phyloP scores from a whole-genome alignment of 2,888 invertebrate species.

The Lasioglossum lativentre region DNA sequence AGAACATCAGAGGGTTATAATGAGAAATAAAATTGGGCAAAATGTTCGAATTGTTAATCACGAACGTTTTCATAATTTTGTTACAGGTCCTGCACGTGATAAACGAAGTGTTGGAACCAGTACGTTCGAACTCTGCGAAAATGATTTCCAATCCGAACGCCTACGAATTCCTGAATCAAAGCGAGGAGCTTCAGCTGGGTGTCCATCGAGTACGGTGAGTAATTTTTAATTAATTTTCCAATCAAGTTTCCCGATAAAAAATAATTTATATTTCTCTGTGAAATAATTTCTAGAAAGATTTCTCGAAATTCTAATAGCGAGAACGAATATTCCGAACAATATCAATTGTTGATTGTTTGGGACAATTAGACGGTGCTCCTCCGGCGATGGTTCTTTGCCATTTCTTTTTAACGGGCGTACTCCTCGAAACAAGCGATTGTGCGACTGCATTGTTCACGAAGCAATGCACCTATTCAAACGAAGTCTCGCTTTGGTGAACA shows the following conservation, averaged over 20 bases:
- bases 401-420: background rate
- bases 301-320: background rate
- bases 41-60: background rate
- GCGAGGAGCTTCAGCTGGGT: slow-evolving; percentile 91
- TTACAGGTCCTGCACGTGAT: slow-evolving; percentile 94
- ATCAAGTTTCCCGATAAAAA: too few relatives aligned
- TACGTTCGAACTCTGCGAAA: slow-evolving; percentile 86
- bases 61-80: slow-evolving; percentile 31
- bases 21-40: background rate
- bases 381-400: background rate
- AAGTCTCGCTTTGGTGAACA: background rate
- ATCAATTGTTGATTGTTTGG: background rate
- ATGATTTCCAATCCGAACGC: slow-evolving; percentile 93
- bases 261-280: background rate
- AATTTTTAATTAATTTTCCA: background rate
- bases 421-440: slow-evolving; percentile 16
- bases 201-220: slow-evolving; percentile 90
- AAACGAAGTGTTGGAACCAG: slow-evolving; percentile 93
- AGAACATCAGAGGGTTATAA: too few relatives aligned
- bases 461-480: background rate
- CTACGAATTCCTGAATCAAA: slow-evolving; percentile 91
- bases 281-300: background rate
- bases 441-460: slow-evolving; percentile 2
- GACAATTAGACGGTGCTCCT: background rate
- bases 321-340: background rate